Percentiles rank a stretch among this genome's conserved stretches.
These are phyloP conservation scores for Drosophila kuntzei DNA, from an alignment of 2,888 invertebrate species.

Conservation along the genomic window DNA sequence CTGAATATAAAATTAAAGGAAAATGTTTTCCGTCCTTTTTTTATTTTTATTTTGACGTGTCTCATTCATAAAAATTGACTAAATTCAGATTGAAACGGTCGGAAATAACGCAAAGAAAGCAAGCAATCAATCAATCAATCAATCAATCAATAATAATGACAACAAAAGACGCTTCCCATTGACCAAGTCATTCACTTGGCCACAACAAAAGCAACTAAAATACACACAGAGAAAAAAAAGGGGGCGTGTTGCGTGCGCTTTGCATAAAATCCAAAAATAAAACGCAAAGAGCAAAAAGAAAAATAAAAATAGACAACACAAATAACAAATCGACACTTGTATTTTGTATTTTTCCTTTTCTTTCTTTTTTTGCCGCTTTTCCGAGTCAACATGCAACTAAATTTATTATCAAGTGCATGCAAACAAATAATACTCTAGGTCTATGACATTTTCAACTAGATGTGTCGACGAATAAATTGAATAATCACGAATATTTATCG, in stretches of 20 bases:
- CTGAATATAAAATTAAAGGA: constrained; percentile 43
- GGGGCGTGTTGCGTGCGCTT: constrained; percentile 48
- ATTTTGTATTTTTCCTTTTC: too few species aligned
- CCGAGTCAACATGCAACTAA: constrained; percentile 49
- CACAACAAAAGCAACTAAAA: constrained; percentile 24
- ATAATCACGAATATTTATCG: constrained; percentile 32
- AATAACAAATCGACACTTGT: constrained; percentile 35
- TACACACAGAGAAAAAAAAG: constrained; percentile 23
- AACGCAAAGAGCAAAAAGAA: constrained; percentile 17
- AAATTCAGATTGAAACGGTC: constrained; percentile 36
- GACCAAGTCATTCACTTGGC: constrained; percentile 57
- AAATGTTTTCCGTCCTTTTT: constrained; percentile 61
- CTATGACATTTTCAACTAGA: constrained; percentile 24
- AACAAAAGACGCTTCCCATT: constrained; percentile 36
- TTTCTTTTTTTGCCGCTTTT: neutral
- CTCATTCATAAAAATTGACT: constrained; percentile 55
- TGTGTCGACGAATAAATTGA: constrained; percentile 8
- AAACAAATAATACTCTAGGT: constrained; percentile 16
- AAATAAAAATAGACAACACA: constrained; percentile 1
- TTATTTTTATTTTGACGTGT: constrained; percentile 49
- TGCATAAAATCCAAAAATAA: constrained; percentile 36
- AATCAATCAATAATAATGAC: constrained; percentile 18
- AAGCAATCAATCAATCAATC: constrained; percentile 43
- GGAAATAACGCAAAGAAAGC: constrained; percentile 11
- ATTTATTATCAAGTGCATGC: constrained; percentile 44